A percentile compares a stretch with the other conserved stretches of the same genome.
Conservation (phyloP, 2,888 invertebrate genomes). For the Schrankia costaestrigalis region DNA sequence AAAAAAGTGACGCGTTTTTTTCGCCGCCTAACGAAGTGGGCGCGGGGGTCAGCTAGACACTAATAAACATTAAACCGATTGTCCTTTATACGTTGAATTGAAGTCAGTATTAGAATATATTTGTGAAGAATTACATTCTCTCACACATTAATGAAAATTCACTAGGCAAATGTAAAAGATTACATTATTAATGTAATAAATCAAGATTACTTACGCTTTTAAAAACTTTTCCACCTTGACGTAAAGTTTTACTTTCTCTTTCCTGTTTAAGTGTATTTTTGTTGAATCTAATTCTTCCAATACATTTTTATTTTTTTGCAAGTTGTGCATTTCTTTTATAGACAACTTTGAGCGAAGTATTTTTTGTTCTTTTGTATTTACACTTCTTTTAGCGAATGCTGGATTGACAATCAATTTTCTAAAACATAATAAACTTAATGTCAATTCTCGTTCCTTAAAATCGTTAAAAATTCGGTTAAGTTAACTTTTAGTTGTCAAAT, state of each 20-base stretch:
- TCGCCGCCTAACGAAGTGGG: no score
- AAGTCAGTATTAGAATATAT: no score
- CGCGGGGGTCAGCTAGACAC: no score
- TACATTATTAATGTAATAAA: constrained; percentile 14
- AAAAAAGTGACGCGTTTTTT: no score
- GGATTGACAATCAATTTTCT: constrained; percentile 68
- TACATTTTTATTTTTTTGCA: constrained; percentile 42
- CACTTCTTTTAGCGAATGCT: constrained; percentile 71
- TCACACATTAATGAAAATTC: no score
- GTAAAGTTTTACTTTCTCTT: constrained; percentile 82
- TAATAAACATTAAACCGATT: no score
- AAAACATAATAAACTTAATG: constrained; percentile 3
- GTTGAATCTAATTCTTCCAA: constrained; percentile 48
- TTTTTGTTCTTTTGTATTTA: constrained; percentile 31
- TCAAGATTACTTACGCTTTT: constrained; percentile 78
- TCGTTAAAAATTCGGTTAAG: no score
- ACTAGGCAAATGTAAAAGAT: not conserved
- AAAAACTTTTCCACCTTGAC: constrained; percentile 83
- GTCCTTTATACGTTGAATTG: no score
- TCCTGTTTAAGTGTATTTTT: constrained; percentile 77
- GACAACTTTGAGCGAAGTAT: constrained; percentile 18
- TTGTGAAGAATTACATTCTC: no score
- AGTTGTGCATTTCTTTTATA: constrained; percentile 57
- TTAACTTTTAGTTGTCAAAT: no score
- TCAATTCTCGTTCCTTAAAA: no score